Percentiles rank a stretch among this genome's conserved stretches.
phyloP scores from a whole-genome alignment of 2,797 vertebrate species.

The Sphaeramia orbicularis region DNA sequence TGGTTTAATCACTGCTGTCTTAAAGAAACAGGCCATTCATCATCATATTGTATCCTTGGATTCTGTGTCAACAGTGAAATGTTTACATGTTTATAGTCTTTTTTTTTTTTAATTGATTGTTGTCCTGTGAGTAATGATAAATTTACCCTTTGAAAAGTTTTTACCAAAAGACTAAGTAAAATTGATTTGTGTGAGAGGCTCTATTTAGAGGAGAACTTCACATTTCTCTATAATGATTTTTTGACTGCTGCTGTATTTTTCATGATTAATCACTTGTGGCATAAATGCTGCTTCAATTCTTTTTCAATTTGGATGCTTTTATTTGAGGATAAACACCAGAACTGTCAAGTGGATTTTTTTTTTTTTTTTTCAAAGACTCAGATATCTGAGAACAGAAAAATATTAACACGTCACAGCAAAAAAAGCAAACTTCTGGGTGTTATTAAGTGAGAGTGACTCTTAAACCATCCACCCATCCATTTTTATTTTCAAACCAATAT shows the following conservation, averaged over 20 bases:
- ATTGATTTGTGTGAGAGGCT: constrained; percentile 13
- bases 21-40: constrained; percentile 66
- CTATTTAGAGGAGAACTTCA: constrained; percentile 15
- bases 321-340: constrained; percentile 43
- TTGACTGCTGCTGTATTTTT: constrained; percentile 51
- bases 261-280: constrained; percentile 28
- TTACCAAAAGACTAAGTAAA: constrained; percentile 8
- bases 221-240: constrained; percentile 15
- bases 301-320: constrained; percentile 38
- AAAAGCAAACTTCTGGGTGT: constrained; percentile 38
- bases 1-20: constrained; percentile 63
- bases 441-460: constrained; percentile 30
- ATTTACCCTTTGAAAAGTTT: constrained; percentile 12
- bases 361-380: not conserved
- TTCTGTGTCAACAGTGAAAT: constrained; percentile 44
- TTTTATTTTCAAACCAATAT: constrained; percentile 26
- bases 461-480: not conserved
- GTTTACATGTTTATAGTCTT: constrained; percentile 29
- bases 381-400: constrained; percentile 38
- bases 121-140: constrained; percentile 11
- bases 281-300: constrained; percentile 15
- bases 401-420: constrained; percentile 34
- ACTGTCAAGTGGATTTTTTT: constrained; percentile 44
- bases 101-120: constrained; percentile 17
- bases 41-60: constrained; percentile 65